Evolutionary conservation across 2,888 invertebrate genomes (phyloP).

Genomic region (Hirtodrosophila cameraria): DNA sequence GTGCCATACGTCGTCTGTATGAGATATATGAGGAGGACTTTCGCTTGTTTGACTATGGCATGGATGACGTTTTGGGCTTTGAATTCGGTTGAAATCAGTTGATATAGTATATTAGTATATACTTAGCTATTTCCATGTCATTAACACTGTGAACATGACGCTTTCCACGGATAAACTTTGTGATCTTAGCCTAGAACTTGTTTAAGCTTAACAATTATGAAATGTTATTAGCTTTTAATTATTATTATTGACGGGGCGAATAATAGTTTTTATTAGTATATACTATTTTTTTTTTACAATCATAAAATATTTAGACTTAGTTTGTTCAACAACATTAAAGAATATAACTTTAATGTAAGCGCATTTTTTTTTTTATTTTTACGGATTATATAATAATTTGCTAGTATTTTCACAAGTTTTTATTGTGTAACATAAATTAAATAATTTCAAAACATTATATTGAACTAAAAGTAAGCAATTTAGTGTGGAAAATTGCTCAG

Average conservation of each 20-base stretch:
- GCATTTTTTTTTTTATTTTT: too few relatives aligned
- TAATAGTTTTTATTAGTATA: slow-evolving; percentile 25
- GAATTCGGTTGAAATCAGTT: slow-evolving; percentile 86
- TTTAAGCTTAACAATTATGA: slow-evolving; percentile 13
- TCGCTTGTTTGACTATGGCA: slow-evolving; percentile 91
- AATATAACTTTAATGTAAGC: too few relatives aligned
- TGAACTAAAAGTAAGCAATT: too few relatives aligned
- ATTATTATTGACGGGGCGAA: slow-evolving; percentile 27
- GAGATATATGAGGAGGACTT: slow-evolving; percentile 92
- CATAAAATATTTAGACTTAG: too few relatives aligned
- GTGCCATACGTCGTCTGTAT: slow-evolving; percentile 89
- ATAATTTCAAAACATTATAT: too few relatives aligned
- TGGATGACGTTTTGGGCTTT: slow-evolving; percentile 91
- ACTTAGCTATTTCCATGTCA: slow-evolving; percentile 38
- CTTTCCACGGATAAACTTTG: slow-evolving; percentile 67
- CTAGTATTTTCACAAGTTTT: too few relatives aligned
- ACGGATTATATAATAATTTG: too few relatives aligned
- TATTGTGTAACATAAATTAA: too few relatives aligned
- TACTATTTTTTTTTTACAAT: too few relatives aligned
- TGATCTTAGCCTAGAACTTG: slow-evolving; percentile 57
- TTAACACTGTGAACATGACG: slow-evolving; percentile 55
- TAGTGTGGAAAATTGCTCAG: too few relatives aligned
- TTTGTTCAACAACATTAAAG: too few relatives aligned
- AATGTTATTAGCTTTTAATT: slow-evolving; percentile 4
- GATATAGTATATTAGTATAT: background rate